Evolutionary conservation across 2,113 vertebrate species (phyloP).

Genomic region (Pseudorhombus dupliciocellatus): DNA sequence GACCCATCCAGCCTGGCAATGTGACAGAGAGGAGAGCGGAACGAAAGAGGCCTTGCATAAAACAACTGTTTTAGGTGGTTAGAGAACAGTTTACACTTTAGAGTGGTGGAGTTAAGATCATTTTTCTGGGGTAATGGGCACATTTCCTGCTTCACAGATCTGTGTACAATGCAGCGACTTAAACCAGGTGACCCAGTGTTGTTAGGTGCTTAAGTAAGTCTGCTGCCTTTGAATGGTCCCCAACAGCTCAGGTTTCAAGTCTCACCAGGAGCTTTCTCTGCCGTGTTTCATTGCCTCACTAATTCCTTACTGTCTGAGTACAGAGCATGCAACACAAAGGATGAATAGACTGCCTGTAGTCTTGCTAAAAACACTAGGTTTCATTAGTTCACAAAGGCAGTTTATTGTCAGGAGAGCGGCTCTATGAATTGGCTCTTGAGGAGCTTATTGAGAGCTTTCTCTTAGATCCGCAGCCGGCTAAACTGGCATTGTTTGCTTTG

Average conservation of each 20-base stretch:
- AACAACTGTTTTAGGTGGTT: too few species aligned
- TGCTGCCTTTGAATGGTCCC: constrained; percentile 35
- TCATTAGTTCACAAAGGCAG: constrained; percentile 48
- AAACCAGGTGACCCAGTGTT: constrained; percentile 23
- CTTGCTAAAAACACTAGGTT: constrained; percentile 33
- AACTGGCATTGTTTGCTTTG: constrained; percentile 26
- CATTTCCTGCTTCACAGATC: constrained; percentile 15
- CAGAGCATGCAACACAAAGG: constrained; percentile 42
- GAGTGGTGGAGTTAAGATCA: constrained; percentile 21
- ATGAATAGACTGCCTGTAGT: constrained; percentile 36
- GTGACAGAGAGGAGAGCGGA: background rate
- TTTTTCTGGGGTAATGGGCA: constrained; percentile 18
- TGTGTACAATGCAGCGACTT: constrained; percentile 29
- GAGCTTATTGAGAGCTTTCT: background rate
- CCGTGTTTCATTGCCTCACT: constrained; percentile 22
- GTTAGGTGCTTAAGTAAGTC: constrained; percentile 26
- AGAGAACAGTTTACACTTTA: too few species aligned
- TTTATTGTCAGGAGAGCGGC: constrained; percentile 32
- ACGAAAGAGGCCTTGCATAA: constrained; percentile 13
- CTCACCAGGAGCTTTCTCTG: constrained; percentile 32
- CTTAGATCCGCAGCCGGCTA: background rate
- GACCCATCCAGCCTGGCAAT: constrained; percentile 30
- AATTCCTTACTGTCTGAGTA: constrained; percentile 36
- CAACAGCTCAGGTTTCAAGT: constrained; percentile 23
- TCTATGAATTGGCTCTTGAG: constrained; percentile 20